Conservation (phyloP, 2,113 vertebrate species). For the Spheniscus mendiculus region DNA sequence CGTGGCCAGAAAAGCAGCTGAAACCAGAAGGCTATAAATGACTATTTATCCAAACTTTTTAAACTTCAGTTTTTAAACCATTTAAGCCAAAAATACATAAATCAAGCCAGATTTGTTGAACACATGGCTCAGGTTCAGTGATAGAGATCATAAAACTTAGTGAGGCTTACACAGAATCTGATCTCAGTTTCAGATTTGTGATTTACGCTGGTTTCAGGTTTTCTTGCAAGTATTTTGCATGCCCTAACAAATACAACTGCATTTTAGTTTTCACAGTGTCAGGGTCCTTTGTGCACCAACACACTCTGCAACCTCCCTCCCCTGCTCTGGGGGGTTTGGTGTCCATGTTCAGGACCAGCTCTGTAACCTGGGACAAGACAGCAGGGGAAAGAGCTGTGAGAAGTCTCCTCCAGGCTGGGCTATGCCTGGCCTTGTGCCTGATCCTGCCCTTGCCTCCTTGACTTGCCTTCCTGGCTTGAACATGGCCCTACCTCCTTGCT, state of each 20-base stretch:
- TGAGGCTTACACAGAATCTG: not conserved
- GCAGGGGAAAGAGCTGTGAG: not conserved
- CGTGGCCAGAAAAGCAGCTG: not conserved
- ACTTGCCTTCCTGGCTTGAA: not conserved
- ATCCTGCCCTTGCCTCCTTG: not conserved
- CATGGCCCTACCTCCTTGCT: too few relatives aligned
- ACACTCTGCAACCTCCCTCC: not conserved
- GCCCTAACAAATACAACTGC: not conserved
- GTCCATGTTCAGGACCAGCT: fast-evolving
- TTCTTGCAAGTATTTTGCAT: not conserved
- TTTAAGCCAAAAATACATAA: not conserved
- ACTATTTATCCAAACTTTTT: not conserved
- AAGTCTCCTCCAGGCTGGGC: not conserved
- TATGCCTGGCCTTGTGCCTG: not conserved
- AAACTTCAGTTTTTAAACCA: not conserved
- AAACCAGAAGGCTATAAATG: not conserved
- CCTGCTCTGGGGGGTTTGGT: not conserved
- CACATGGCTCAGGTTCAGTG: not conserved
- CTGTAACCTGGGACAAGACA: not conserved
- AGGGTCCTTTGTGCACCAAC: not conserved
- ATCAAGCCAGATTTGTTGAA: not conserved
- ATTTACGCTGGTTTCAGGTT: not conserved
- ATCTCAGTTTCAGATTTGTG: not conserved
- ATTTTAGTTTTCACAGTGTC: not conserved
- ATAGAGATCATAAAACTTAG: not conserved